Percentiles rank a stretch among this genome's conserved stretches.
These are phyloP conservation scores for Colius striatus DNA, from an alignment of 2,113 vertebrate species.

Conservation along the genomic window DNA sequence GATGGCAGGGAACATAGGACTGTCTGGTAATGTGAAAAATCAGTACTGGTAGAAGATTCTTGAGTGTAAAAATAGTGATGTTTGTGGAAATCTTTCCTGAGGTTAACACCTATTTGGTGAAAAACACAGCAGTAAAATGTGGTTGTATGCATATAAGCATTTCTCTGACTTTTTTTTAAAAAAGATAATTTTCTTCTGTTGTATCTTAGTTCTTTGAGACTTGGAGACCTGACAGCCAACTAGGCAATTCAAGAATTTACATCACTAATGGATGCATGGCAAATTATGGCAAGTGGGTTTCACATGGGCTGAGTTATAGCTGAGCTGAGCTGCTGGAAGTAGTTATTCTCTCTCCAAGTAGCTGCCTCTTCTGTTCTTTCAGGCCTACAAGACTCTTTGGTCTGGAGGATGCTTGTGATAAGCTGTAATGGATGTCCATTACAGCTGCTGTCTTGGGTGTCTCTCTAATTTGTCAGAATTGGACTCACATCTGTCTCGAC, in stretches of 20 bases:
- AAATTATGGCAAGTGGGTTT: neutral
- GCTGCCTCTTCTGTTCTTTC: neutral
- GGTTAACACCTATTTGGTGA: neutral
- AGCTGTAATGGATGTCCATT: neutral
- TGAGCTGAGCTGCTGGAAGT: neutral
- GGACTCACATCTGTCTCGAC: neutral
- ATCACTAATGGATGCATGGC: neutral
- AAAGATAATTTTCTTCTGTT: neutral
- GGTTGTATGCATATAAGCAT: neutral
- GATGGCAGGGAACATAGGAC: neutral
- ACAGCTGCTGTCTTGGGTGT: neutral
- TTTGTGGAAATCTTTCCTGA: neutral
- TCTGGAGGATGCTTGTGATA: neutral
- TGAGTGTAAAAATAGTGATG: neutral
- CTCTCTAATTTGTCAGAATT: neutral
- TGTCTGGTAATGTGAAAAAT: neutral
- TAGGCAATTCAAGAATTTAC: neutral
- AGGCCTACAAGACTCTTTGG: neutral
- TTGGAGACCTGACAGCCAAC: neutral
- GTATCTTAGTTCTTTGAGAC: neutral
- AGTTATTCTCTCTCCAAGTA: accelerated
- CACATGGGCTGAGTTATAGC: neutral
- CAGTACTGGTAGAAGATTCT: neutral
- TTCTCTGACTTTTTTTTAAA: neutral
- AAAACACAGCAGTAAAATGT: neutral